Conservation (phyloP, 1,140 invertebrate species). For the Leptopilina clavipes region DNA sequence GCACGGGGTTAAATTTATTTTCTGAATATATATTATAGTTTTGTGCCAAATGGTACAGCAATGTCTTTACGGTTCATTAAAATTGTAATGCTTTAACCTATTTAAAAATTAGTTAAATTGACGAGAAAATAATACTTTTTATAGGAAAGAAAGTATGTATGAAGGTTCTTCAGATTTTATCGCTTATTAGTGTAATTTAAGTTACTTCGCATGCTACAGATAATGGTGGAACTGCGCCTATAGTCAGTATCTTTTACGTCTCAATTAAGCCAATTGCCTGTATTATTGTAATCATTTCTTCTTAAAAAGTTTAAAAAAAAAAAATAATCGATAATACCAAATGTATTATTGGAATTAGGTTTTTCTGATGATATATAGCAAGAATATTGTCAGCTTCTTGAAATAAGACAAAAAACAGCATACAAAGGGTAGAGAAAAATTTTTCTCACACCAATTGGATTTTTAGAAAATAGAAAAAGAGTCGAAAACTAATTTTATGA, state of each 20-base stretch:
- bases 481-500: too few relatives aligned
- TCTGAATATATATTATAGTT: neutral
- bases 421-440: too few relatives aligned
- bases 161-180: slow-evolving; percentile 4
- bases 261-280: slow-evolving; percentile 17
- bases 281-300: slow-evolving; percentile 21
- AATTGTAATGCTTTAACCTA: slow-evolving; percentile 14
- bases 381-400: too few relatives aligned
- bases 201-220: slow-evolving; percentile 5
- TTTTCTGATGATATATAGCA: too few relatives aligned
- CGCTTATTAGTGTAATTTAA: slow-evolving; percentile 22
- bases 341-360: neutral
- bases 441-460: too few relatives aligned
- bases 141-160: slow-evolving; percentile 14
- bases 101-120: slow-evolving; percentile 20
- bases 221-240: slow-evolving; percentile 15
- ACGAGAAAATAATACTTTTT: slow-evolving; percentile 17
- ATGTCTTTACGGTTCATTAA: slow-evolving; percentile 9
- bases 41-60: slow-evolving; percentile 8
- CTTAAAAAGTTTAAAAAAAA: neutral
- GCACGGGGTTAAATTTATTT: neutral
- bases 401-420: too few relatives aligned
- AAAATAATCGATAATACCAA: neutral
- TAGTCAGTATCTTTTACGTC: slow-evolving; percentile 16
- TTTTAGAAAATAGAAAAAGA: too few relatives aligned